Conservation (phyloP, 2,888 invertebrate species). For the Mythimna lalbum region DNA sequence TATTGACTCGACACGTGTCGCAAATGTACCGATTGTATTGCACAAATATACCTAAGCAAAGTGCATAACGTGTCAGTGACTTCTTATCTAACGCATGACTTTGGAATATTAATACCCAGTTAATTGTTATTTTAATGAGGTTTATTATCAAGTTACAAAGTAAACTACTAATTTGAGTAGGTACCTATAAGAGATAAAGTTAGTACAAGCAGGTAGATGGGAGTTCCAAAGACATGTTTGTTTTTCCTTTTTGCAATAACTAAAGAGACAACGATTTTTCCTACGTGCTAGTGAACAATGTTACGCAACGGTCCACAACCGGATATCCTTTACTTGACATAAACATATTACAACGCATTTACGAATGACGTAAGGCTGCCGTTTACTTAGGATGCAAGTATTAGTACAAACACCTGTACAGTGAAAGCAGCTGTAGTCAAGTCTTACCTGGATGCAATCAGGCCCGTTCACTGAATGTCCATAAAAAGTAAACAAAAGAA, state of each 20-base stretch:
- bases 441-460: conserved; percentile 5
- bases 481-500: conserved; percentile 65
- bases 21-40: conserved; percentile 53
- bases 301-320: conserved; percentile 55
- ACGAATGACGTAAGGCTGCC: conserved; percentile 75
- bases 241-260: conserved; percentile 21
- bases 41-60: conserved; percentile 62
- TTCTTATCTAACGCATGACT: conserved; percentile 75
- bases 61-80: conserved; percentile 75
- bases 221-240: not conserved
- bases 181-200: conserved; percentile 13
- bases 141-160: conserved; percentile 33
- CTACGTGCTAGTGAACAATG: conserved; percentile 7
- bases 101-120: conserved; percentile 62
- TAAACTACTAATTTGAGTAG: conserved; percentile 16
- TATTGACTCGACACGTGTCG: conserved; percentile 67
- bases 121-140: conserved; percentile 46
- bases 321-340: conserved; percentile 46
- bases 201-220: not conserved
- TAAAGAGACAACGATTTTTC: conserved; percentile 19
- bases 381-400: conserved; percentile 66
- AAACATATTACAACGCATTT: conserved; percentile 26
- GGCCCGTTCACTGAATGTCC: conserved; percentile 53
- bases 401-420: conserved; percentile 73
- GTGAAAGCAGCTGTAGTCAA: conserved; percentile 73